These are phyloP conservation scores for Dendropsophus ebraccatus DNA, from an alignment of 2,113 vertebrate species.

Conservation along the genomic window DNA sequence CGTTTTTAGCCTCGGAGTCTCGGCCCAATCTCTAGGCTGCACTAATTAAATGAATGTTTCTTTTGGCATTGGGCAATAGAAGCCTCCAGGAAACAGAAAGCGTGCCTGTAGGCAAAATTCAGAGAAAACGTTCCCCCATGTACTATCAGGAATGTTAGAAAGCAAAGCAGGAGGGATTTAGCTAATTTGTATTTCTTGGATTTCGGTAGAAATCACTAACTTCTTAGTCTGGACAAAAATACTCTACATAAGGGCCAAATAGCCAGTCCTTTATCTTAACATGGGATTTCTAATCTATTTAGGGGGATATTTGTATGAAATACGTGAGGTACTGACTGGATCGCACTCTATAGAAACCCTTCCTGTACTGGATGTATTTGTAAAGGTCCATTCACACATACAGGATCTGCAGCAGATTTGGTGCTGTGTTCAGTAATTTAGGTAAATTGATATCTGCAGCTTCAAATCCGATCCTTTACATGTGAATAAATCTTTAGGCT, in stretches of 20 bases:
- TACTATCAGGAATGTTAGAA: conserved; percentile 54
- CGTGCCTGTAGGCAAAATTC: conserved; percentile 41
- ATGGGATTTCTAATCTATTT: not conserved
- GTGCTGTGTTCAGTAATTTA: too few species aligned
- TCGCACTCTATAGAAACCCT: not conserved
- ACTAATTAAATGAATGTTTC: conserved; percentile 58
- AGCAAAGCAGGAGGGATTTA: conserved; percentile 57
- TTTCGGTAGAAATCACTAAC: conserved; percentile 35
- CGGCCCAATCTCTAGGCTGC: conserved; percentile 34
- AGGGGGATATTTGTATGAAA: not conserved
- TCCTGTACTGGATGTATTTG: not conserved
- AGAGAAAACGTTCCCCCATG: conserved; percentile 53
- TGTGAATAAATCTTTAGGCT: too few species aligned
- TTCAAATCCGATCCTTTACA: too few species aligned
- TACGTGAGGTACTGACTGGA: not conserved
- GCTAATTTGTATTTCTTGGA: conserved; percentile 56
- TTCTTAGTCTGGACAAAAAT: conserved; percentile 42
- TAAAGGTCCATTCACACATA: too few species aligned
- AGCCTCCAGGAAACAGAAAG: conserved; percentile 52
- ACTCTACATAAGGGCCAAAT: conserved; percentile 9
- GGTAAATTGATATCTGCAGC: too few species aligned
- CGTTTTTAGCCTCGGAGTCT: conserved; percentile 31
- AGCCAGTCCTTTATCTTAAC: not conserved
- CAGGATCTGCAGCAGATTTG: too few species aligned
- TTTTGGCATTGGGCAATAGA: conserved; percentile 51